These are phyloP conservation scores for Hexactinellida sp. DNA, from an alignment of 37 sponge, comb jelly and placozoan genomes.

Conservation along the genomic window DNA sequence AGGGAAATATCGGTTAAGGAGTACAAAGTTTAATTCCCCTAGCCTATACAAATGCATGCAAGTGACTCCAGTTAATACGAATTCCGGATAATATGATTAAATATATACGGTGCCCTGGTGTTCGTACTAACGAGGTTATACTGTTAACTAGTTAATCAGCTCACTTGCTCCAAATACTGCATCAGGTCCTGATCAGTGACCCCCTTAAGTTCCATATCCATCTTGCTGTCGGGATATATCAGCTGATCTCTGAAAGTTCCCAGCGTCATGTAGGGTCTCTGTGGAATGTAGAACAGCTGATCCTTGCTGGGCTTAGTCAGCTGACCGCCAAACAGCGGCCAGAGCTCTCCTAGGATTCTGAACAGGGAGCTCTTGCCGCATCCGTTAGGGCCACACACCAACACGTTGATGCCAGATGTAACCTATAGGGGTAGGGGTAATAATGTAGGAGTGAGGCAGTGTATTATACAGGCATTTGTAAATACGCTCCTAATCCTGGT, in stretches of 20 bases:
- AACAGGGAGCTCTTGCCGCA: conserved; percentile 95
- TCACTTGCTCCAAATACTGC: conserved; percentile 50
- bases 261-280: conserved; percentile 87
- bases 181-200: conserved; percentile 45
- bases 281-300: conserved; percentile 85
- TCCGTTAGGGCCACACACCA: conserved; percentile 90
- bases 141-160: neutral
- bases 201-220: conserved; percentile 52
- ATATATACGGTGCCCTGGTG: no score
- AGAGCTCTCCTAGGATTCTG: conserved; percentile 81
- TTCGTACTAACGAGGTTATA: no score
- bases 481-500: no score
- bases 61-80: no score
- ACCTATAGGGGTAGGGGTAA: conserved; percentile 35
- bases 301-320: conserved; percentile 56
- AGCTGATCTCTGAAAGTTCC: conserved; percentile 83
- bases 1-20: no score
- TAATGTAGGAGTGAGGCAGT: neutral
- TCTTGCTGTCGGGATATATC: conserved; percentile 74
- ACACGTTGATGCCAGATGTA: conserved; percentile 77
- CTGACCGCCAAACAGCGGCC: conserved; percentile 88
- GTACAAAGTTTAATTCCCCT: no score
- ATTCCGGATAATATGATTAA: no score
- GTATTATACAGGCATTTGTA: neutral
- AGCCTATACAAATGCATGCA: no score